Conservation (phyloP, 2,888 invertebrate species). For the Hololepta plana region DNA sequence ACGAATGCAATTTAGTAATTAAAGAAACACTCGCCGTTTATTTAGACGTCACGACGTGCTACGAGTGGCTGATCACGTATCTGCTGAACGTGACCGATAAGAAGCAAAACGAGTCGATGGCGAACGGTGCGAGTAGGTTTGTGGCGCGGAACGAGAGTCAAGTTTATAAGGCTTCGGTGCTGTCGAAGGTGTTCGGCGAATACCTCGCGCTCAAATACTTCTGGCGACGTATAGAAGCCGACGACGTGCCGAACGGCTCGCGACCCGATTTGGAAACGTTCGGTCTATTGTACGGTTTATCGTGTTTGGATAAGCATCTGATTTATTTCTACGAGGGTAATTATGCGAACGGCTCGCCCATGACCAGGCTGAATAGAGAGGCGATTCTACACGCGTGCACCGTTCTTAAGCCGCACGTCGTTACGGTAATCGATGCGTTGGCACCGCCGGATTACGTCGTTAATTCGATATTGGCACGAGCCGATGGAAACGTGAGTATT, state of each 20-base stretch:
- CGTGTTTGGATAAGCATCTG: conserved; percentile 39
- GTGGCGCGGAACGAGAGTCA: conserved; percentile 65
- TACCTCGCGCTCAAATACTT: conserved; percentile 37
- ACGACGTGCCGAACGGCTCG: conserved; percentile 21
- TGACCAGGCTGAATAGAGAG: conserved; percentile 43
- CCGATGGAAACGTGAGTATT: conserved; percentile 61
- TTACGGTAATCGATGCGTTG: conserved; percentile 65
- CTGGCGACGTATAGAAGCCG: conserved; percentile 26
- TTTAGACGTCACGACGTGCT: conserved; percentile 51
- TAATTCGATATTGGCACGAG: conserved; percentile 68
- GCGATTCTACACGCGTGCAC: conserved; percentile 50
- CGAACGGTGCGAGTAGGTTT: conserved; percentile 46
- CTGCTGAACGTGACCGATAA: conserved; percentile 50
- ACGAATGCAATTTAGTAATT: too few species aligned
- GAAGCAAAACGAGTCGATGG: conserved; percentile 36
- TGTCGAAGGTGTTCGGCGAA: conserved; percentile 66
- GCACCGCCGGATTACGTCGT: conserved; percentile 82
- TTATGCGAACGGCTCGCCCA: conserved; percentile 18
- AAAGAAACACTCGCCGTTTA: too few species aligned
- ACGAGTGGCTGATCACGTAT: conserved; percentile 73
- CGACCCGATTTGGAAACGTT: conserved; percentile 30
- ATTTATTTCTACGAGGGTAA: conserved; percentile 41
- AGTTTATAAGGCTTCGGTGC: conserved; percentile 56
- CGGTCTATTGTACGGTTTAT: conserved; percentile 36
- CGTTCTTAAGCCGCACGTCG: conserved; percentile 53